Conservation (phyloP, 2,797 vertebrate genomes). For the Eulemur albifrons region DNA sequence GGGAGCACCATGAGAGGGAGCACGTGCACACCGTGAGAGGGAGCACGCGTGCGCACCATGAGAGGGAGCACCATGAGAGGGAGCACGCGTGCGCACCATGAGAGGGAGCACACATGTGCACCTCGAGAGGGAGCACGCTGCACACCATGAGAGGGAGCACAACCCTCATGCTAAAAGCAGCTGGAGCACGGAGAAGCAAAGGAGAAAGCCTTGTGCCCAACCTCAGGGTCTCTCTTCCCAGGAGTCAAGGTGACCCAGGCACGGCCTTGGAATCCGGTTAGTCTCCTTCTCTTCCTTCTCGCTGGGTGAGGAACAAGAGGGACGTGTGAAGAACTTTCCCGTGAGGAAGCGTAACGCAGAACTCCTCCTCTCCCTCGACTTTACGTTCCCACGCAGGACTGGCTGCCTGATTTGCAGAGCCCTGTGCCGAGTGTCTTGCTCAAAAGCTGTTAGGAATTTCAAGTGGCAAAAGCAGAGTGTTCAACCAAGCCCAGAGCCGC, state of each 20-base stretch:
- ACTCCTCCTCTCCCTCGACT: neutral
- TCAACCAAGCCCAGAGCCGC: neutral
- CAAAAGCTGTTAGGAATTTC: neutral
- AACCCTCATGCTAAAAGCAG: neutral
- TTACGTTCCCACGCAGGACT: neutral
- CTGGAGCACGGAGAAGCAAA: neutral
- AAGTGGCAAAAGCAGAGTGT: neutral
- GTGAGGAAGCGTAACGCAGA: neutral
- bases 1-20: no score
- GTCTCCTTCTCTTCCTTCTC: neutral
- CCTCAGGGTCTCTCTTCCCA: neutral
- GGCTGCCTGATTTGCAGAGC: neutral
- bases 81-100: no score
- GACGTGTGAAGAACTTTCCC: neutral
- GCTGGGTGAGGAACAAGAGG: neutral
- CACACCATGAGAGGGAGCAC: no score
- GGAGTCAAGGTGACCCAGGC: neutral
- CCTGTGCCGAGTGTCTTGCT: neutral
- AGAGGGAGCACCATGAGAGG: no score
- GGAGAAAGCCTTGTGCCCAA: neutral
- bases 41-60: no score
- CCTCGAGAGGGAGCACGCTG: no score
- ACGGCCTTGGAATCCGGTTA: neutral
- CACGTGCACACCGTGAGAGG: no score
- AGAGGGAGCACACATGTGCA: no score